phyloP scores from a whole-genome alignment of 2,888 invertebrate genomes.

The Gnatocerus cornutus region DNA sequence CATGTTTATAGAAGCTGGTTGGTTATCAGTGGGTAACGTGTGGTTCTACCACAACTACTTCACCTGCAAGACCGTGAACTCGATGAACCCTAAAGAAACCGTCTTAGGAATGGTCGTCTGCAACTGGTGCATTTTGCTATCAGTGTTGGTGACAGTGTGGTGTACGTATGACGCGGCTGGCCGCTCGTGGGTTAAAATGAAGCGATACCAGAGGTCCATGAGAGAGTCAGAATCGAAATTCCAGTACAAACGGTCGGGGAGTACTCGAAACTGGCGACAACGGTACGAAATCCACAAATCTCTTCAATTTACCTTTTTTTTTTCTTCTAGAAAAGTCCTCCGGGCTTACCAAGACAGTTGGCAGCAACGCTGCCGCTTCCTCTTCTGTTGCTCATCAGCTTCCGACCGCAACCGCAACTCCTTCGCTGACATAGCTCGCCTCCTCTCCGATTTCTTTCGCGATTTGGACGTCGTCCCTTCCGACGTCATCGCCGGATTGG shows the following conservation, averaged over 20 bases:
- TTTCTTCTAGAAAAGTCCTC: constrained; percentile 82
- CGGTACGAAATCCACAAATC: constrained; percentile 72
- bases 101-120: constrained; percentile 85
- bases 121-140: constrained; percentile 83
- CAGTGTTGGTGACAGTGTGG: constrained; percentile 85
- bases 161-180: constrained; percentile 92
- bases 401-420: constrained; percentile 87
- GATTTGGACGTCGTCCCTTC: constrained; percentile 92
- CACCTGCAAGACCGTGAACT: constrained; percentile 76
- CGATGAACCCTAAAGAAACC: constrained; percentile 78
- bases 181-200: constrained; percentile 92
- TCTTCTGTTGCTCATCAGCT: constrained; percentile 88
- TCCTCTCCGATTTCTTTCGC: constrained; percentile 90
- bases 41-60: constrained; percentile 82
- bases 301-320: neutral
- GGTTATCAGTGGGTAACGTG: constrained; percentile 82
- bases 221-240: constrained; percentile 83
- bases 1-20: constrained; percentile 82
- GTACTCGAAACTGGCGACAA: constrained; percentile 88
- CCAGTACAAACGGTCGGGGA: constrained; percentile 84
- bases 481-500: constrained; percentile 89
- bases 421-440: constrained; percentile 87
- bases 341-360: constrained; percentile 91
- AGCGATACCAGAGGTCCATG: constrained; percentile 88
- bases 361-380: constrained; percentile 86